Conservation (phyloP, 2,113 vertebrate genomes). For the Mixornis gularis region DNA sequence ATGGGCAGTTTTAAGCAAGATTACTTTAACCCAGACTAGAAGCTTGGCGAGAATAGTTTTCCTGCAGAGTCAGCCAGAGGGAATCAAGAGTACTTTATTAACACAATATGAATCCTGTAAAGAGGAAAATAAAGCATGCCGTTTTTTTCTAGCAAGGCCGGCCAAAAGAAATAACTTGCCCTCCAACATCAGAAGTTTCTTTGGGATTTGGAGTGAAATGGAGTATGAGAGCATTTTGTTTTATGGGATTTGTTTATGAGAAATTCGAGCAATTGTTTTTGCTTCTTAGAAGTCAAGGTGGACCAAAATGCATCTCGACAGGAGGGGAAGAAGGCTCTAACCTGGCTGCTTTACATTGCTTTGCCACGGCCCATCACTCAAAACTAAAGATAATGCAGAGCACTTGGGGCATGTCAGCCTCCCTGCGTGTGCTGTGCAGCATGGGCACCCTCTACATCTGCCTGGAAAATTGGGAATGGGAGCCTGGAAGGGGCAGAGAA, state of each 20-base stretch:
- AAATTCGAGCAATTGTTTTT: not conserved
- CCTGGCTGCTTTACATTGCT: not conserved
- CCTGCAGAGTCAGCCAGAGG: conserved; percentile 47
- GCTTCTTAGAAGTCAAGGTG: not conserved
- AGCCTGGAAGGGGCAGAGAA: not conserved
- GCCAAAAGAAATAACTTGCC: conserved; percentile 43
- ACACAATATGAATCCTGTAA: conserved; percentile 55
- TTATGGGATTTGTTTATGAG: not conserved
- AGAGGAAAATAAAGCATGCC: conserved; percentile 49
- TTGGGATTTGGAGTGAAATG: not conserved
- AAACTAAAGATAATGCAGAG: not conserved
- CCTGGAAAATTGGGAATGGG: not conserved
- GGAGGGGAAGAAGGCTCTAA: not conserved
- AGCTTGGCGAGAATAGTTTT: conserved; percentile 9
- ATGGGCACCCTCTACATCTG: not conserved
- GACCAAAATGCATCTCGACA: not conserved
- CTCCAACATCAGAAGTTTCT: conserved; percentile 27
- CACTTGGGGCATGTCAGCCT: not conserved
- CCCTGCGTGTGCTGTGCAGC: not conserved
- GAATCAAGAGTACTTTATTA: conserved; percentile 54
- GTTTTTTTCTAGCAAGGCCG: not conserved
- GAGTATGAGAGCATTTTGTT: not conserved
- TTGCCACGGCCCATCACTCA: not conserved
- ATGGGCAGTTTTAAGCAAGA: conserved; percentile 21
- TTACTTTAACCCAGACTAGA: conserved; percentile 37